Evolutionary conservation across 2,113 vertebrate genomes (phyloP), one percentile per base, ranked within the genome.

Genomic region (Pyrgilauda ruficollis): DNA sequence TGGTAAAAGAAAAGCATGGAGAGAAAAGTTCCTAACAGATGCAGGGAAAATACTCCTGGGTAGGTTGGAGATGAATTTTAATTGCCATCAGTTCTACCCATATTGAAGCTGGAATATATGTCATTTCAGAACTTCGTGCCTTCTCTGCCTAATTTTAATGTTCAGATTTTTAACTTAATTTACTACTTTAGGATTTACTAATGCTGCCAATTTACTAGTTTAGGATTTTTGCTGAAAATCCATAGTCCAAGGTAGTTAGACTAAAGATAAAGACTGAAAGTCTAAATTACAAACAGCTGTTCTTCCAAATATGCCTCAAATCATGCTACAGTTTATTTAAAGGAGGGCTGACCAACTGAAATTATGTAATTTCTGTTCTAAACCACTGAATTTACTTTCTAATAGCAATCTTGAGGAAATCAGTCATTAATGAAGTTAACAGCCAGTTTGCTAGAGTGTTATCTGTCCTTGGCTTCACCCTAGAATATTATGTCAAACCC

Each of bases 11-110:
- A 93, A 96, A 86, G 68, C 64, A 66, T 35, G 61, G 87, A 91
- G 90, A 94, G 52, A 83, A 89, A 90, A 87, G 82, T 87, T 95
- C 41, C 59, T 87, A 78, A 73, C 46, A 91, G 73, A 94, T 90
- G 67, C 39, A 80, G 31, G 22, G 62, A 90, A 84, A 76, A 94
- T 61, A 78, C 58, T 70, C 66, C 8, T 17, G 15, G 31, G 43
- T 80, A 80, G 35, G 46, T 93, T 73, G 90, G 79, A 86, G 64
- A 90, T 95, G 24, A 89, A 93, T 97, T 96, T 97, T 96, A 97
- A 97, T 89, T 97, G 95, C 83, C 11, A 10, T 77, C 87, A 75
- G 67, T 86, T 95, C 92, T 89, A 95, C 55, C 82, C 70, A 81
- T 94, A 88, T 15, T 86, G 64, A 95, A 91, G 49, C 30, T 66